Evolutionary conservation across 2,797 vertebrate genomes (phyloP).

Genomic region (Garrulus glandarius): DNA sequence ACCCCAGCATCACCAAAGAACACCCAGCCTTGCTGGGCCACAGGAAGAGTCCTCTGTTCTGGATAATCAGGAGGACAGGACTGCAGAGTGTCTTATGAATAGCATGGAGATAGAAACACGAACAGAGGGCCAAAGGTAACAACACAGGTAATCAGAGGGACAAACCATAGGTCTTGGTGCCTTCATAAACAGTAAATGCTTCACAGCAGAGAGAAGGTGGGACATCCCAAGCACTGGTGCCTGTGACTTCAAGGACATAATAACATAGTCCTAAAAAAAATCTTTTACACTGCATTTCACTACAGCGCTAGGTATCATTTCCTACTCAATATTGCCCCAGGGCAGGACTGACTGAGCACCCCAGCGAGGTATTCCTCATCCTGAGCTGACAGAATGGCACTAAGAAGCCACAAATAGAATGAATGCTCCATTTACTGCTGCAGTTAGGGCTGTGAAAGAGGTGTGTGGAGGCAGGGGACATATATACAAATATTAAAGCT

Average conservation of each 20-base stretch:
- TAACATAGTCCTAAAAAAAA: not conserved
- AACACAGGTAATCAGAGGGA: not conserved
- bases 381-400: not conserved
- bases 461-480: too few relatives aligned
- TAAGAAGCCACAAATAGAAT: not conserved
- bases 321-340: not conserved
- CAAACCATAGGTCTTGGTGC: not conserved
- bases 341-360: not conserved
- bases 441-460: not conserved
- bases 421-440: not conserved
- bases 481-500: not conserved
- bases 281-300: not conserved
- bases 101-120: rapidly evolving
- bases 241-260: not conserved
- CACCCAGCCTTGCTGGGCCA: not conserved
- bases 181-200: not conserved
- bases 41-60: not conserved
- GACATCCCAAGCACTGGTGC: not conserved
- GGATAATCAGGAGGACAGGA: not conserved
- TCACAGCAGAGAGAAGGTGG: not conserved
- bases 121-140: not conserved
- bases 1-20: not conserved
- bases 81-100: not conserved
- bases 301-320: not conserved
- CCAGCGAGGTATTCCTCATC: not conserved